Evolutionary conservation across 2,888 invertebrate genomes (phyloP), one percentile per base, ranked within the genome.

Genomic region (Synergus laeviventris): DNA sequence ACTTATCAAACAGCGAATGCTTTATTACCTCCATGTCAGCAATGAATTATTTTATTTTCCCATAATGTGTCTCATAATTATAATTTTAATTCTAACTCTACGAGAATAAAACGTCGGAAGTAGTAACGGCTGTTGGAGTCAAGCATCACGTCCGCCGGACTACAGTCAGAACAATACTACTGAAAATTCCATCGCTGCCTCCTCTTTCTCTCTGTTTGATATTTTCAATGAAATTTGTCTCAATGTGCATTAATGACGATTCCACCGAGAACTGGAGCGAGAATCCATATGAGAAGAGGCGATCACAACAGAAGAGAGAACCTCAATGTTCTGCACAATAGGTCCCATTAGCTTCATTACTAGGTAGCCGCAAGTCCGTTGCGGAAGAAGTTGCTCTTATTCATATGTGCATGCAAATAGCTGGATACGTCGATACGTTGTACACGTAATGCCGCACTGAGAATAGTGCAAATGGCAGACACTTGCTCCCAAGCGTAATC

Each of bases 401-500:
- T 70, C 49, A 70, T 70, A 49, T 31, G 31, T 31, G 1, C 24
- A 36, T 70, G 49, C 45, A 70, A 49, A 70, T 70, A 8, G 18
- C 1, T 31, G 31, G n/a, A 24, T 31, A 49, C 31, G 49, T 31
- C 31, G 45, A 31, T 11, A 12, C 4, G 9, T 49, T n/a, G 49
- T 18, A 21, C 24, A 66, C 24, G 66, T 66, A 66, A 42, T 66
- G 31, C 45, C 24, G 42, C 45, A 39, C 24, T 45, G 66, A 66
- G 66, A 66, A 66, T 66, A 66, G 66, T 45, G 66, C 66, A 66
- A 66, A 66, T 45, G 66, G n/a, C 49, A 70, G 70, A 66, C 49
- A 70, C 31, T 49, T 31, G 21, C 45, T 70, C 70, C 70, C 70
- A 9, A 70, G 70, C 70, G 70, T 70, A 70, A 70, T 70, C 70